A percentile compares a stretch with the other conserved stretches of the same genome.
Conservation (phyloP, 1,140 invertebrate genomes). For the Drosophila arawakana region DNA sequence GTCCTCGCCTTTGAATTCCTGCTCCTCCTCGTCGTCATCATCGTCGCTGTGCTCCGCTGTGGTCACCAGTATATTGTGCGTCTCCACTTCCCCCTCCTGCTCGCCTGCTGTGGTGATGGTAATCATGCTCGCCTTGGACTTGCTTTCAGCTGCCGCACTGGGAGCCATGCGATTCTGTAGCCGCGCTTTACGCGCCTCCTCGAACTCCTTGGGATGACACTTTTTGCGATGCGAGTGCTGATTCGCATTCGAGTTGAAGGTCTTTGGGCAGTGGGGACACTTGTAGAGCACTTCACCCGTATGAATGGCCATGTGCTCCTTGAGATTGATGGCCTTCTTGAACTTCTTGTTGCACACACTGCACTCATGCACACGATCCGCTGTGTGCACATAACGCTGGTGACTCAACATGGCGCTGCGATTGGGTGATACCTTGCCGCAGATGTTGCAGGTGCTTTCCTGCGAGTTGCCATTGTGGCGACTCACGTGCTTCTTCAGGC, state of each 20-base stretch:
- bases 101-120: slow-evolving; percentile 54
- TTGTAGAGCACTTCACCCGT: slow-evolving; percentile 80
- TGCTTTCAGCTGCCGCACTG: slow-evolving; percentile 2
- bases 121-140: slow-evolving; percentile 39
- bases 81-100: slow-evolving; percentile 34
- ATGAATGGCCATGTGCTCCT: slow-evolving; percentile 82
- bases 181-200: slow-evolving; percentile 66
- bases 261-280: slow-evolving; percentile 79
- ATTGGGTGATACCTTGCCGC: slow-evolving; percentile 78
- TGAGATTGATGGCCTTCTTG: slow-evolving; percentile 75
- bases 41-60: slow-evolving; percentile 40
- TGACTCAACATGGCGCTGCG: slow-evolving; percentile 78
- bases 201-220: slow-evolving; percentile 79
- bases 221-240: slow-evolving; percentile 81
- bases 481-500: slow-evolving; percentile 73
- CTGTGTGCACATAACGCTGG: slow-evolving; percentile 73
- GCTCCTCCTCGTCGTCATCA: slow-evolving; percentile 30
- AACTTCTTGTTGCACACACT: slow-evolving; percentile 77
- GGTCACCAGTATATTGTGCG: slow-evolving; percentile 62
- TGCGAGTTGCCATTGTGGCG: slow-evolving; percentile 63
- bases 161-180: slow-evolving; percentile 51
- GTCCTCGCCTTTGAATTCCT: slow-evolving; percentile 56
- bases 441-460: slow-evolving; percentile 66
- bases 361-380: slow-evolving; percentile 66
- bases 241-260: slow-evolving; percentile 82